Conservation (phyloP, 2,888 invertebrate genomes). For the Onchidella celtica region DNA sequence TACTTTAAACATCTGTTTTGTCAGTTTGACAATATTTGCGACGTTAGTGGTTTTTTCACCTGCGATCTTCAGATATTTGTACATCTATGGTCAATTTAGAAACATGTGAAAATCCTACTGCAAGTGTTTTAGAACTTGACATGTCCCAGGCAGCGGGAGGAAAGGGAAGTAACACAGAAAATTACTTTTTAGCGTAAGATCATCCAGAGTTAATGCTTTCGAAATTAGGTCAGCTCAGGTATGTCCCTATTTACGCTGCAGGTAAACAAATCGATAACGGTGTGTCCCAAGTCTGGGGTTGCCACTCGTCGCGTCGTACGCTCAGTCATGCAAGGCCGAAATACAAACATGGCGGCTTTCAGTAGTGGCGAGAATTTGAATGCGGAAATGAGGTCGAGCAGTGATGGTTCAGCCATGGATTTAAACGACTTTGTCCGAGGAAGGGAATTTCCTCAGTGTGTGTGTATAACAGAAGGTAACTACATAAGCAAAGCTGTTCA, state of each 20-base stretch:
- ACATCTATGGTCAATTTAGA: too few species aligned
- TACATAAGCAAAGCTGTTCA: slow-evolving; percentile 56
- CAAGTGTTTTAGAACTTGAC: too few species aligned
- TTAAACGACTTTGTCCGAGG: slow-evolving; percentile 59
- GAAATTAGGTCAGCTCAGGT: slow-evolving; percentile 40
- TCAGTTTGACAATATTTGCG: neutral
- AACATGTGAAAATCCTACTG: too few species aligned
- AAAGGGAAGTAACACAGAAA: neutral
- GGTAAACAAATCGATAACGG: slow-evolving; percentile 35
- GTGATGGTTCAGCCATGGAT: neutral
- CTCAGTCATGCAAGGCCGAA: neutral
- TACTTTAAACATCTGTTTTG: too few species aligned
- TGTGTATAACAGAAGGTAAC: slow-evolving; percentile 62
- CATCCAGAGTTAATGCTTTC: too few species aligned
- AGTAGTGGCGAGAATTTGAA: neutral
- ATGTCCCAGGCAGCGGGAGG: too few species aligned
- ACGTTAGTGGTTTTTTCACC: too few species aligned
- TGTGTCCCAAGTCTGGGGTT: neutral
- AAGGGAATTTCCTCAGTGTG: slow-evolving; percentile 63
- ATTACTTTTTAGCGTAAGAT: neutral
- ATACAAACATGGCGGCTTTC: slow-evolving; percentile 11
- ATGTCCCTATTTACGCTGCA: slow-evolving; percentile 12
- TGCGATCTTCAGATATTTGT: too few species aligned
- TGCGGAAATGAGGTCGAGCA: slow-evolving; percentile 5
- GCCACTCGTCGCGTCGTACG: neutral